Evolutionary conservation across 2,797 vertebrate genomes (phyloP), one percentile per base, ranked within the genome.

Genomic region (Squalus acanthias): DNA sequence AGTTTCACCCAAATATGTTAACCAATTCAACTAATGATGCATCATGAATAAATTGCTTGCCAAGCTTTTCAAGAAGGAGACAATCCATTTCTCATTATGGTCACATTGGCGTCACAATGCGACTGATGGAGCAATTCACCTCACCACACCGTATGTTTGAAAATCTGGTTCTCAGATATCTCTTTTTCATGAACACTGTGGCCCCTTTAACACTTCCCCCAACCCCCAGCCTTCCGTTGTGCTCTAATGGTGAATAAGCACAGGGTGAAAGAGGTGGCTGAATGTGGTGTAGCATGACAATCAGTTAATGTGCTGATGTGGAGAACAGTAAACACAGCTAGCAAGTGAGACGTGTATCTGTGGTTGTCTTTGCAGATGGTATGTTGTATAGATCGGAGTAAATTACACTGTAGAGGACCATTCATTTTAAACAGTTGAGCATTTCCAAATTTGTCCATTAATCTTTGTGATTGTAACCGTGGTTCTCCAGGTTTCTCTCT

Each of bases 401-500:
- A 82, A 6, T 20, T 15, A 46, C 13, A 17, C 79, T 85, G 29
- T 24, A 7, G 15, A 24, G 82, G 82, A 8, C 17, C 46, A 22
- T 46, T 46, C 15, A 46, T 24, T 63, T 63, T 63, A 63, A 63
- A 63, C 9, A 5, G 60, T 63, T 39, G 82, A 24, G 46, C 4
- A 50, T 50, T 22, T 85, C 17, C 6, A 5, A 85, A 76, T 33
- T 9, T 13, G 1, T 76, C 29, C 10, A 50, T 50, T 6, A 85
- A 85, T 24, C 46, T 50, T 85, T 50, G 46, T 63, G 60, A 63
- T 63, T 63, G 6, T 63, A 63, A 63, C 20, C 46, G 79, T 46
- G 39, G 5, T 50, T 8, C 79, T 46, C 82, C 88, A 96, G 95
- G 95, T 53, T 96, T 96, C 95, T 96, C 60, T 1, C 95, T 96